A percentile compares a stretch with the other conserved stretches of the same genome.
Evolutionary conservation across 2,888 invertebrate genomes (phyloP).

Genomic region (Craniophora ligustri): DNA sequence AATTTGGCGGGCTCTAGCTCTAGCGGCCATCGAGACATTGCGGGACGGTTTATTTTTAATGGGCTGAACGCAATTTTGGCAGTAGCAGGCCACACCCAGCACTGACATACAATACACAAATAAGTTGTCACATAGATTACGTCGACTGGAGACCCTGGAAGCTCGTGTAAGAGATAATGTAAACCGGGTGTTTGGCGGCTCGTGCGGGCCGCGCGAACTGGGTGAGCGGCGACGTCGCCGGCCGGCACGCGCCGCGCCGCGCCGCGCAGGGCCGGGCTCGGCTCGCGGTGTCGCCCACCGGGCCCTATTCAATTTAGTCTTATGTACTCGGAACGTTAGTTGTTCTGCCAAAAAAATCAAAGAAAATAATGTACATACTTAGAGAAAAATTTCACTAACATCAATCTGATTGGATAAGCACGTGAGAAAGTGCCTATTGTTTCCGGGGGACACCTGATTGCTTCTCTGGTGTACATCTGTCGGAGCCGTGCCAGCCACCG

Average conservation of each 20-base stretch:
- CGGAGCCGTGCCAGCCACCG: conserved; percentile 40
- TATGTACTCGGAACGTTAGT: too few species aligned
- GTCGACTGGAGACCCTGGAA: not conserved
- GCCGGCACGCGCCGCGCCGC: conserved; percentile 38
- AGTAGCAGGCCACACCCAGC: not conserved
- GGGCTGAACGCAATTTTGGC: not conserved
- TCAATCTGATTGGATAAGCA: too few species aligned
- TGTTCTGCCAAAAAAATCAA: too few species aligned
- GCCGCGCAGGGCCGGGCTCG: conserved; percentile 34
- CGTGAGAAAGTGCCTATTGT: too few species aligned
- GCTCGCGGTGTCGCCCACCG: not conserved
- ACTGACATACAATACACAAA: not conserved
- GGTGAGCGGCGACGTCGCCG: conserved; percentile 49
- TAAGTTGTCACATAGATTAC: not conserved
- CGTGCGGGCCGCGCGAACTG: conserved; percentile 19
- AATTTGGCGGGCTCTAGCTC: too few species aligned
- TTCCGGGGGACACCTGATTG: conserved; percentile 1
- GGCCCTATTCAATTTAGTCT: too few species aligned
- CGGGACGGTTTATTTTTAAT: too few species aligned
- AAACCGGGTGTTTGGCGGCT: not conserved
- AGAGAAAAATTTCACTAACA: too few species aligned
- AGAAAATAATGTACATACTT: too few species aligned
- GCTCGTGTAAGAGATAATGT: not conserved
- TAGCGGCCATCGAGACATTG: too few species aligned
- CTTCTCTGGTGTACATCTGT: conserved; percentile 30